phyloP scores from a whole-genome alignment of 64 coral and sea anemone species.

The Orbicella faveolata region DNA sequence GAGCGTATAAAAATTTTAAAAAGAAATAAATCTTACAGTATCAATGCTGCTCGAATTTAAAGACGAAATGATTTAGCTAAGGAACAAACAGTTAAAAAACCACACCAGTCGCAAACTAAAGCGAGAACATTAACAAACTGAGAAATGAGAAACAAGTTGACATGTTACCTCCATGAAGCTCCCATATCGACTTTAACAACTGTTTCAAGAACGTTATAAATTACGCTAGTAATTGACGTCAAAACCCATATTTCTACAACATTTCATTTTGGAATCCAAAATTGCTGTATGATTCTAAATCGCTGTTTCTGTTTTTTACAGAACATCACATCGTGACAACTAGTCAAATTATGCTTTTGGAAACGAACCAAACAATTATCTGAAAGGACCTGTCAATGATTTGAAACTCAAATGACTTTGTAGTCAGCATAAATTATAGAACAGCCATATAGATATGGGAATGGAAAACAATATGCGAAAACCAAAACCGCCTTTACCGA shows the following conservation, averaged over 20 bases:
- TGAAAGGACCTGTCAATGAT: neutral
- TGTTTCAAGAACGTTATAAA: neutral
- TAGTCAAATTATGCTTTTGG: neutral
- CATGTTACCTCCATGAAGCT: slow-evolving; percentile 5
- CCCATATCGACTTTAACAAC: slow-evolving; percentile 2
- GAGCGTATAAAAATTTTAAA: neutral
- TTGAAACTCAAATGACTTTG: neutral
- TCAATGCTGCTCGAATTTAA: neutral
- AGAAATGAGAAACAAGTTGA: no score
- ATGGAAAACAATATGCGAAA: neutral
- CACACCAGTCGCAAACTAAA: neutral
- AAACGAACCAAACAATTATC: neutral
- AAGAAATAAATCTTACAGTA: neutral
- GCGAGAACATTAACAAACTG: no score
- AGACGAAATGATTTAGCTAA: neutral
- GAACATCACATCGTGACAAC: no score
- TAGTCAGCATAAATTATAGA: slow-evolving; percentile 28
- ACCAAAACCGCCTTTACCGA: neutral
- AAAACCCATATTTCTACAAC: neutral
- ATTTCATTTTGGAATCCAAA: slow-evolving; percentile 21
- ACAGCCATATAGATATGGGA: neutral
- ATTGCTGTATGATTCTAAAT: neutral
- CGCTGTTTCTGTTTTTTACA: neutral
- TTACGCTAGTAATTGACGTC: neutral
- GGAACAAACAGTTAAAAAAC: neutral